These are phyloP conservation scores for Clarias platycephalus DNA, from an alignment of 2,797 vertebrate species.

Conservation along the genomic window DNA sequence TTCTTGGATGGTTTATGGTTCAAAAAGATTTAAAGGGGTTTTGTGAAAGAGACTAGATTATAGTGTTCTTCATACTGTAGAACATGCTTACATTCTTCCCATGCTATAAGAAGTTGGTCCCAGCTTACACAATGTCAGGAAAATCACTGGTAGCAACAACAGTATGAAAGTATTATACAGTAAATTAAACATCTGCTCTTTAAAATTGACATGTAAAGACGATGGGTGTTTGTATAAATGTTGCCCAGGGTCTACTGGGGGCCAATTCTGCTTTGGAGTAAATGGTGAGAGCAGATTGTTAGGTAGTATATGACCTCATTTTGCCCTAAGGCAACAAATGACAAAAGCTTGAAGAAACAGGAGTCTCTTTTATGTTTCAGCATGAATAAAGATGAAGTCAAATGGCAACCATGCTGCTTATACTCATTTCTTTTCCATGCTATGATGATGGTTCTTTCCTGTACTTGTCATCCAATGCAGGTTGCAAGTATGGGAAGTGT, in stretches of 20 bases:
- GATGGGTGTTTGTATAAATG: not conserved
- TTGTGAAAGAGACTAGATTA: not conserved
- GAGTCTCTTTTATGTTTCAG: constrained; percentile 12
- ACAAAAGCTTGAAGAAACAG: not conserved
- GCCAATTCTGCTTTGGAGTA: not conserved
- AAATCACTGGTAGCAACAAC: not conserved
- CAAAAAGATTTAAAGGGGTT: not conserved
- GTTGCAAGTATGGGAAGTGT: constrained; percentile 5
- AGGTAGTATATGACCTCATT: constrained; percentile 7
- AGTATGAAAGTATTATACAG: not conserved
- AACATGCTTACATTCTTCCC: not conserved
- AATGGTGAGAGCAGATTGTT: not conserved
- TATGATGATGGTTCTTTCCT: not conserved
- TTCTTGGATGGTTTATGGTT: not conserved
- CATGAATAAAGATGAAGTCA: constrained; percentile 19
- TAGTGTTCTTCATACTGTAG: not conserved
- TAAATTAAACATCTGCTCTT: not conserved
- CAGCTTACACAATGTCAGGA: constrained; percentile 11
- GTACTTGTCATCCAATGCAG: too few relatives aligned
- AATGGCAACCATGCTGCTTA: not conserved
- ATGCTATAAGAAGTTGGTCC: not conserved
- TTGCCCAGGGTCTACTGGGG: not conserved
- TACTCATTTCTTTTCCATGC: not conserved
- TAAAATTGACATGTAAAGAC: not conserved
- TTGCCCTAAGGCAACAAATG: constrained; percentile 5